Base-by-base conservation (phyloP, 1,140 invertebrate genomes). In the Archegozetes longisetosus region DNA sequence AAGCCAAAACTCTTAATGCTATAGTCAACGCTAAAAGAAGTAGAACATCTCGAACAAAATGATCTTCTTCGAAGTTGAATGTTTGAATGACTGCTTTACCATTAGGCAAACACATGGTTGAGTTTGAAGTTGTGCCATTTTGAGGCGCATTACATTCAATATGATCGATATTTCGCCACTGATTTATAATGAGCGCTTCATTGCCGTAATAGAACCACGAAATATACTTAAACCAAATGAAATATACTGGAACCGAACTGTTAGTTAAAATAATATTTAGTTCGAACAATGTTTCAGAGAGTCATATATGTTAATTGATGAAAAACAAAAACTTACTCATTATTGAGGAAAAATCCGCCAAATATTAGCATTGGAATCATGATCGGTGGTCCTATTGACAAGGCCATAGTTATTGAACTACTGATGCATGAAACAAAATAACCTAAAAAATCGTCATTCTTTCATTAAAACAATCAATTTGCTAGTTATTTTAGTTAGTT, bases 171-270 rank as follows among this genome's bases (percentile, higher is more conserved):
- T 81, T 79, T 0, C 77, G 70, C 92, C 92, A 97, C 69, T 97
- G 90, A 73, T 93, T 95, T 53, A 96, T 84, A n/a, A 87, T 75
- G 0, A 96, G 73, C 0, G 88, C 86, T 74, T 95, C 91, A 73
- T 90, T 92, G 47, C 85, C 87, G 71, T 93, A 96, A 52, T 84
- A 81, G 73, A 97, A 95, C 89, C 92, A 97, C 0, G 90, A 95
- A 20, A 96, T 71, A 72, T 91, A 88, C 17, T 88, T 86, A 57
- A 96, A 73, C 88, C 91, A 96, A 55, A 82, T 77, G 56, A 97
- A 84, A 68, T 92, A 96, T 0, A 76, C 70, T 0, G 91, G 92
- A 24, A 94, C 81, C 0, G 88, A 89, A 1, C 84, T 86, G 64
- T 61, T 40, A 17, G 32, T 9, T 17, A 40, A 40, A n/a, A n/a